Conservation (phyloP, 1,140 invertebrate genomes). For the Solen grandis region DNA sequence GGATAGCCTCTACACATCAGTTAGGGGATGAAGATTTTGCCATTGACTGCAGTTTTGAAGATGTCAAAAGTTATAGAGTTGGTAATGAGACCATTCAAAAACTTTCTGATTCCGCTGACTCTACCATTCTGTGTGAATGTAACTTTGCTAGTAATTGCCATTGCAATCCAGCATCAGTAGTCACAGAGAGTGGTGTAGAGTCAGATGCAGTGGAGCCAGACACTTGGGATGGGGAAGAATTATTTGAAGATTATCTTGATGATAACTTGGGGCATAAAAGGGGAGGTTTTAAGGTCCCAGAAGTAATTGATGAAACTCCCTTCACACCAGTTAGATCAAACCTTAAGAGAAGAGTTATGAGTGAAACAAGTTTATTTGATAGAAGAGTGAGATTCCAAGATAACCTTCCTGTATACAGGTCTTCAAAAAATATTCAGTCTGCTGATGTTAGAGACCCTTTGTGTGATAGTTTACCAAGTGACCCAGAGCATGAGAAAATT, state of each 20-base stretch:
- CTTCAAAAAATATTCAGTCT: conserved; percentile 9
- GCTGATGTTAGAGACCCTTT: not conserved
- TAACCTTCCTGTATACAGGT: conserved; percentile 46
- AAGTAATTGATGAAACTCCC: conserved; percentile 55
- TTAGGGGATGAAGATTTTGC: conserved; percentile 18
- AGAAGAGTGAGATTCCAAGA: conserved; percentile 39
- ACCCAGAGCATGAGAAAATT: conserved; percentile 24
- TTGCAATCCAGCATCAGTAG: not conserved
- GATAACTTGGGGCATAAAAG: too few species aligned
- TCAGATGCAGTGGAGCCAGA: too few species aligned
- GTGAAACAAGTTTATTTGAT: conserved; percentile 37
- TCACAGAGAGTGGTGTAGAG: too few species aligned
- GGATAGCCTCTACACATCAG: too few species aligned
- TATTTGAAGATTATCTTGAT: not conserved
- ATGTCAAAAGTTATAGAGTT: conserved; percentile 33
- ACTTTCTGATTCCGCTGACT: not conserved
- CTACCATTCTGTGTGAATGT: conserved; percentile 36
- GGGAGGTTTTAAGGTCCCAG: conserved; percentile 2
- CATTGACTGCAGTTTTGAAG: conserved; percentile 51
- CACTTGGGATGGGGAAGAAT: too few species aligned
- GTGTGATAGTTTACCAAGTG: not conserved
- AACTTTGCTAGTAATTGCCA: conserved; percentile 4
- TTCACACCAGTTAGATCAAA: conserved; percentile 36
- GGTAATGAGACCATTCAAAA: too few species aligned
- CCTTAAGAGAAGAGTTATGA: conserved; percentile 36